Conservation (phyloP, 1,140 invertebrate species). For the Orussus abietinus region DNA sequence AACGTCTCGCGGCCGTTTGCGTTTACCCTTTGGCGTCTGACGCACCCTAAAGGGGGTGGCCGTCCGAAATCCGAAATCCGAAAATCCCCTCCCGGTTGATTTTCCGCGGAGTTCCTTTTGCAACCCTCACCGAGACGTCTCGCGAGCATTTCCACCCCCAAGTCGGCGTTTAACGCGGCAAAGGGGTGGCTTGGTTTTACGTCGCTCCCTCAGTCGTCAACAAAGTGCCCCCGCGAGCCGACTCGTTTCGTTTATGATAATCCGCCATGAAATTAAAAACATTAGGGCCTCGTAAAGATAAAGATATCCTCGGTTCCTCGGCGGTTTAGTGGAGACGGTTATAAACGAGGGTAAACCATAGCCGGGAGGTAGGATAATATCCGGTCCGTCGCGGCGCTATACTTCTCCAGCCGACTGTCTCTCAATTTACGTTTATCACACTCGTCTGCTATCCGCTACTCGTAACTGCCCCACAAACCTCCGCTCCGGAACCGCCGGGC, state of each 20-base stretch:
- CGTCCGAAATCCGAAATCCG: no score
- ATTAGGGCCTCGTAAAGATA: constrained; percentile 41
- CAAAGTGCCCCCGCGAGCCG: constrained; percentile 15
- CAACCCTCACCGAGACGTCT: no score
- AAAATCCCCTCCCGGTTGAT: no score
- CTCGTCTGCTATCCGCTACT: no score
- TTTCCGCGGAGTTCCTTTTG: no score
- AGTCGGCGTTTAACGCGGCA: no score
- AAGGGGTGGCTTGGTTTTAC: background rate
- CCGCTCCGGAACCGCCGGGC: no score
- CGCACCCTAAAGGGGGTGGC: no score
- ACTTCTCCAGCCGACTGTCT: constrained; percentile 23
- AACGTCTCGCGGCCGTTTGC: no score
- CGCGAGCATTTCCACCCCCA: no score
- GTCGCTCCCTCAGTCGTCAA: constrained; percentile 19
- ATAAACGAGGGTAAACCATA: constrained; percentile 26
- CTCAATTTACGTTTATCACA: constrained; percentile 35
- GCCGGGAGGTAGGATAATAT: constrained; percentile 25
- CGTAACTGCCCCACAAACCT: no score
- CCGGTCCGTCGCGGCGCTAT: constrained; percentile 25
- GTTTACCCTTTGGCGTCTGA: no score
- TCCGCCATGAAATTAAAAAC: constrained; percentile 40
- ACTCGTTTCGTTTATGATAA: constrained; percentile 34
- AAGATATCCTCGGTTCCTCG: constrained; percentile 28
- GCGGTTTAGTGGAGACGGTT: constrained; percentile 16